Percentiles rank a stretch among this genome's conserved stretches.
phyloP scores from a whole-genome alignment of 23 tunicate species.

The Clavelina lepadiformis region DNA sequence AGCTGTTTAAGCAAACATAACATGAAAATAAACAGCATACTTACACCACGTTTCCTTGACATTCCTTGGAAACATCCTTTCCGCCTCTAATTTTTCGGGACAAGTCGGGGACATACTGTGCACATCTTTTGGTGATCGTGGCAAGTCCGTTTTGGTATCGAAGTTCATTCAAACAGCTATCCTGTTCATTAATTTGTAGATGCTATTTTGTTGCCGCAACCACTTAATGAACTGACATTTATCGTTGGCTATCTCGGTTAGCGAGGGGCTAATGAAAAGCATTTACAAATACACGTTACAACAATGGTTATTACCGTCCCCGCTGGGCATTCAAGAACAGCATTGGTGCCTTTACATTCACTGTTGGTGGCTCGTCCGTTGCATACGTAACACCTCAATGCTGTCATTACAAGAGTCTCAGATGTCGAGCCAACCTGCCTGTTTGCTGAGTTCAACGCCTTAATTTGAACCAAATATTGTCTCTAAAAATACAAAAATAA shows the following conservation, averaged over 20 bases:
- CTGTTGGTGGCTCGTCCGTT: constrained; percentile 41
- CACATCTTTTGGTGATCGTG: constrained; percentile 58
- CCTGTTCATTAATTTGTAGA: constrained; percentile 21
- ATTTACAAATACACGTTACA: no score
- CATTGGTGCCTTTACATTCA: constrained; percentile 18
- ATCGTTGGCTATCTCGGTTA: no score
- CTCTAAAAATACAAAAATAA: constrained; percentile 19
- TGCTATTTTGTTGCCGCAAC: no score
- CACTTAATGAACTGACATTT: no score
- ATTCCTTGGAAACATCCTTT: constrained; percentile 41
- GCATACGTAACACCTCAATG: constrained; percentile 68
- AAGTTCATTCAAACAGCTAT: constrained; percentile 70
- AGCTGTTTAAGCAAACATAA: no score
- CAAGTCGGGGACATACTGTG: constrained; percentile 41
- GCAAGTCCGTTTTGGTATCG: constrained; percentile 54
- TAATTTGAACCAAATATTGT: constrained; percentile 50
- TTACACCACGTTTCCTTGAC: constrained; percentile 59
- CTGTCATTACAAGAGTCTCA: constrained; percentile 31
- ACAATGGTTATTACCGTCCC: constrained; percentile 75
- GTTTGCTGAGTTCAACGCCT: constrained; percentile 5
- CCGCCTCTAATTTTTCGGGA: constrained; percentile 38
- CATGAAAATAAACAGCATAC: no score
- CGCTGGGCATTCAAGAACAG: constrained; percentile 24
- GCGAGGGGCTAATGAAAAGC: no score
- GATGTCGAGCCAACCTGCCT: constrained; percentile 18